phyloP scores from a whole-genome alignment of 2,888 invertebrate species.

The Magallana nippona region DNA sequence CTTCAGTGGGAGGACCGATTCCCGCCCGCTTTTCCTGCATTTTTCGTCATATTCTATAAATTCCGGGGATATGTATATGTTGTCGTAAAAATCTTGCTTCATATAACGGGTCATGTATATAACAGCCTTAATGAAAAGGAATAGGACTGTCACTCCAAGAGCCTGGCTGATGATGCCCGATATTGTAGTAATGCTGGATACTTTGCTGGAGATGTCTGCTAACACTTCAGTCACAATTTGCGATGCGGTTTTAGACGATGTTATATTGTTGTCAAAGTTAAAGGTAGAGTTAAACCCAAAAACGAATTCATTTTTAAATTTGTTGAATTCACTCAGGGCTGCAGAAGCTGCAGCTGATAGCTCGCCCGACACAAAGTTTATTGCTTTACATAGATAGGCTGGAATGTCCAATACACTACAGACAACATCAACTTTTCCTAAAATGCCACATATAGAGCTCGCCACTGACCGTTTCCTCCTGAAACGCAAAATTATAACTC shows the following conservation, averaged over 20 bases:
- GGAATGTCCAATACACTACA: conserved; percentile 22
- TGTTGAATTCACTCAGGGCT: conserved; percentile 39
- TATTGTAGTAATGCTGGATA: conserved; percentile 41
- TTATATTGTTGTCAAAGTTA: conserved; percentile 44
- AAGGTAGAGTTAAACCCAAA: conserved; percentile 52
- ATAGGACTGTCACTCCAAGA: conserved; percentile 53
- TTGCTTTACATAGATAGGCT: conserved; percentile 29
- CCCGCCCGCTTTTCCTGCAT: conserved; percentile 52
- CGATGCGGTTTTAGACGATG: conserved; percentile 49
- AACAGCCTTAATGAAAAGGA: conserved; percentile 59
- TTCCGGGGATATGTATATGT: conserved; percentile 68
- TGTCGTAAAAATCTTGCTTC: conserved; percentile 70
- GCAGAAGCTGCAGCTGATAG: conserved; percentile 15
- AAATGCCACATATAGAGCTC: conserved; percentile 1
- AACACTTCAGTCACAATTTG: conserved; percentile 54
- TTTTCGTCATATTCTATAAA: conserved; percentile 64
- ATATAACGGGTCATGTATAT: conserved; percentile 64
- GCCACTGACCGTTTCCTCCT: not conserved
- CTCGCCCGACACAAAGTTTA: conserved; percentile 29
- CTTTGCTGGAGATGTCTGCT: conserved; percentile 53
- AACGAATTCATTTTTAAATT: conserved; percentile 47
- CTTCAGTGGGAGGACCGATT: conserved; percentile 68
- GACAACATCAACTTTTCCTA: not conserved
- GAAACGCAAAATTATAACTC: not conserved
- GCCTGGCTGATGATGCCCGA: conserved; percentile 48